These are phyloP conservation scores for Onychostoma macrolepis DNA, from an alignment of 2,113 vertebrate species.

Conservation along the genomic window DNA sequence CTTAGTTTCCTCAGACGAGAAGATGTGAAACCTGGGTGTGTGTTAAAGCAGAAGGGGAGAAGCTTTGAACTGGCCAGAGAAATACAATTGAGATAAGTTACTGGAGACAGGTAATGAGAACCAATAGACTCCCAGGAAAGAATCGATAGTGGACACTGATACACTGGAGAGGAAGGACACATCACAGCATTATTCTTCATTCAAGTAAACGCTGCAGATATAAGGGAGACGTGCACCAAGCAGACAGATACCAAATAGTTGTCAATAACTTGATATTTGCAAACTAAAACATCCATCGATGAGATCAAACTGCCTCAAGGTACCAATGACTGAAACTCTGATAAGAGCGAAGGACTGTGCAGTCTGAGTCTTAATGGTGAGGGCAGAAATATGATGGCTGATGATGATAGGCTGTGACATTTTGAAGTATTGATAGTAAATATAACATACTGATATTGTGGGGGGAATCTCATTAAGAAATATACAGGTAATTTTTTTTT, in stretches of 20 bases:
- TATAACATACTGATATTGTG: background rate
- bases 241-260: slow-evolving; percentile 48
- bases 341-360: background rate
- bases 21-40: background rate
- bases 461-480: background rate
- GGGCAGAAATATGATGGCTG: background rate
- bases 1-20: slow-evolving; percentile 58
- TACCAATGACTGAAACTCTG: background rate
- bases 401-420: slow-evolving; percentile 13
- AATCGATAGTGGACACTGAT: slow-evolving; percentile 74
- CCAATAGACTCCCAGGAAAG: slow-evolving; percentile 68
- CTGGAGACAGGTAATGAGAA: slow-evolving; percentile 76
- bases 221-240: slow-evolving; percentile 19
- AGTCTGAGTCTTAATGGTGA: background rate
- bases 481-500: background rate
- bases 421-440: background rate
- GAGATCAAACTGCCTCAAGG: slow-evolving; percentile 7
- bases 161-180: slow-evolving; percentile 71
- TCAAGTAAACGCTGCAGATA: slow-evolving; percentile 55
- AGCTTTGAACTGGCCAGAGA: slow-evolving; percentile 27
- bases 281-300: slow-evolving; percentile 32
- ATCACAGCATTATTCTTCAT: slow-evolving; percentile 66
- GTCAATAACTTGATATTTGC: slow-evolving; percentile 48
- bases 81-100: slow-evolving; percentile 69
- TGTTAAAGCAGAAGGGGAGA: slow-evolving; percentile 18